These are phyloP conservation scores for Alligator mississippiensis DNA, from an alignment of 2,113 vertebrate genomes.

Conservation along the genomic window DNA sequence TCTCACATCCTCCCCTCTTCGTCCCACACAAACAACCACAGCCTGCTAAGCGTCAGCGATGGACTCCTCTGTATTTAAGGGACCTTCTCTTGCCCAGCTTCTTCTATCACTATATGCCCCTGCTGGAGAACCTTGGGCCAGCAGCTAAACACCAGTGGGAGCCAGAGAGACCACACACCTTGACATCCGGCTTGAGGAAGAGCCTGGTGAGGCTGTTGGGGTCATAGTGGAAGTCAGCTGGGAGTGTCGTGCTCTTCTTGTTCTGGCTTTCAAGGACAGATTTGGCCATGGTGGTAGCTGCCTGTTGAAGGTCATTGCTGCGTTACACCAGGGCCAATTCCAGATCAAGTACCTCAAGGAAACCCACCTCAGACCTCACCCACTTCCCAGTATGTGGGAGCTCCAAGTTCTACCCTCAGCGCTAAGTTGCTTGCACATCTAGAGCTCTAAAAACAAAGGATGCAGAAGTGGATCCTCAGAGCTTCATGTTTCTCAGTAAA, in stretches of 20 bases:
- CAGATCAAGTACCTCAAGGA: neutral
- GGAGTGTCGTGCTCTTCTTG: constrained; percentile 86
- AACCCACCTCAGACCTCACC: neutral
- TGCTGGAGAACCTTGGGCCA: neutral
- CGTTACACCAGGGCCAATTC: neutral
- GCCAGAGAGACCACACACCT: constrained; percentile 70
- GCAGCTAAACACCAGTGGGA: neutral
- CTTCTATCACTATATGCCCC: neutral
- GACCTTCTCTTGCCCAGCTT: too few species aligned
- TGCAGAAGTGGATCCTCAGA: neutral
- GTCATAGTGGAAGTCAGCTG: constrained; percentile 88
- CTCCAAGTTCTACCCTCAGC: neutral
- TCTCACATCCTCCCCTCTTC: neutral
- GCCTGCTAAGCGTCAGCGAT: too few species aligned
- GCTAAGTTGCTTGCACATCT: neutral
- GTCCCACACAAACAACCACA: neutral
- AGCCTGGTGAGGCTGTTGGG: constrained; percentile 83
- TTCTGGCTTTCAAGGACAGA: constrained; percentile 82
- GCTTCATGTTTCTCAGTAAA: neutral
- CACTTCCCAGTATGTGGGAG: neutral
- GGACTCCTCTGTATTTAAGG: too few species aligned
- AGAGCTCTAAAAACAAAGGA: neutral
- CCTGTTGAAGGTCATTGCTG: constrained; percentile 70
- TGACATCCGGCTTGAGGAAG: constrained; percentile 84
- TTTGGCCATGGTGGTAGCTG: constrained; percentile 84